phyloP scores from a whole-genome alignment of 1,140 invertebrate species.

The Zaprionus nigranus region DNA sequence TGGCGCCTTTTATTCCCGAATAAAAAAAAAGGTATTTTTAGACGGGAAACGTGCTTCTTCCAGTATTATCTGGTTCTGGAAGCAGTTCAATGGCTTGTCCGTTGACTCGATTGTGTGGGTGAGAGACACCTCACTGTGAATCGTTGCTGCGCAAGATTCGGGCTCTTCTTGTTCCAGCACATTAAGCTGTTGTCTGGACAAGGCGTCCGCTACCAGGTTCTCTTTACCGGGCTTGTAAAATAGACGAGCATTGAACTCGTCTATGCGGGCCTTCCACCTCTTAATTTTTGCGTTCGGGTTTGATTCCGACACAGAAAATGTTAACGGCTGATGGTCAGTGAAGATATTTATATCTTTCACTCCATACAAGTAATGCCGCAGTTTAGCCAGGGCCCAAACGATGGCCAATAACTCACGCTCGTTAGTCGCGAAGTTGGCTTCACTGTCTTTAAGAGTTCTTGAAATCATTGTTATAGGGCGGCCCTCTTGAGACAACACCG shows the following conservation, averaged over 20 bases:
- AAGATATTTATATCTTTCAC: slow-evolving; percentile 17
- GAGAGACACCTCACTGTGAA: not conserved
- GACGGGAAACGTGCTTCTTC: not conserved
- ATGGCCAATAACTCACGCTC: slow-evolving; percentile 5
- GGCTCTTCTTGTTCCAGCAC: not conserved
- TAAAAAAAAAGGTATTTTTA: not conserved
- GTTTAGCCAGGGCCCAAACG: not conserved
- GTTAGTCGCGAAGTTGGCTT: slow-evolving; percentile 6
- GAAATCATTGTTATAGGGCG: not conserved
- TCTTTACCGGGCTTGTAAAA: slow-evolving; percentile 65
- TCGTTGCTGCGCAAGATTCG: not conserved
- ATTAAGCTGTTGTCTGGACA: slow-evolving; percentile 42
- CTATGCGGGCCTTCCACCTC: slow-evolving; percentile 22
- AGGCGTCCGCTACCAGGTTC: slow-evolving; percentile 61
- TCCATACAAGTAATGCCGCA: not conserved
- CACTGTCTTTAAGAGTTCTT: not conserved
- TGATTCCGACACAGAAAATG: slow-evolving; percentile 32
- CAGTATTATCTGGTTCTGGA: slow-evolving; percentile 7
- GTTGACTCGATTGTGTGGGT: not conserved
- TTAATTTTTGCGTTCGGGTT: slow-evolving; percentile 38
- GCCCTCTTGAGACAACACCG: not conserved
- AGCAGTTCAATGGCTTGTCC: slow-evolving; percentile 8
- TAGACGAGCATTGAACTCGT: slow-evolving; percentile 41
- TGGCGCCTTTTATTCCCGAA: not conserved
- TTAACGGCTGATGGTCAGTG: slow-evolving; percentile 17